Evolutionary conservation across 2,113 vertebrate species (phyloP).

Genomic region (Orycteropus afer): DNA sequence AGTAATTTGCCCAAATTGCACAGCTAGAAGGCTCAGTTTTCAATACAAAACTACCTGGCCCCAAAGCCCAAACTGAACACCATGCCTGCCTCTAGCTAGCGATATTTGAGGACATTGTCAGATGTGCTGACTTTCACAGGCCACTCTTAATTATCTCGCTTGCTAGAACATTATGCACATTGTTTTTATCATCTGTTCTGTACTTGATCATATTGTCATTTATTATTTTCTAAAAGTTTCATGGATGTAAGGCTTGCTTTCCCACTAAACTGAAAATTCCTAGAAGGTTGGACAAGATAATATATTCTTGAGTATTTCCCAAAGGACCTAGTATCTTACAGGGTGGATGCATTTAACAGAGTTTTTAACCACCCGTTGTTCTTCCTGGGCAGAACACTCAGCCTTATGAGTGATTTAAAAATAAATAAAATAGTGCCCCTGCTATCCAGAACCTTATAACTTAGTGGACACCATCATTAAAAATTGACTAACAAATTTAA

Average conservation of each 20-base stretch:
- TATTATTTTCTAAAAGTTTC: slow-evolving; percentile 55
- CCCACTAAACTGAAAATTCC: slow-evolving; percentile 49
- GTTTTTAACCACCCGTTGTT: slow-evolving; percentile 23
- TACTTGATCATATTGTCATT: slow-evolving; percentile 50
- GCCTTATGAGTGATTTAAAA: neutral
- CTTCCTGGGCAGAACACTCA: neutral
- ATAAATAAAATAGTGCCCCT: neutral
- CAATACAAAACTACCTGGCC: neutral
- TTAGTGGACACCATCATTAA: neutral
- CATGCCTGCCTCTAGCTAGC: neutral
- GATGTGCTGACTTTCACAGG: accelerated
- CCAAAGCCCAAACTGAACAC: neutral
- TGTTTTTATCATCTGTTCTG: neutral
- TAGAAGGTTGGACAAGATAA: slow-evolving; percentile 29
- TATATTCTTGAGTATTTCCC: slow-evolving; percentile 41
- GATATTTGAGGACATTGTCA: neutral
- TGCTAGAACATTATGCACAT: neutral
- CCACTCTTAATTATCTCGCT: neutral
- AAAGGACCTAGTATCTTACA: neutral
- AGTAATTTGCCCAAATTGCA: neutral
- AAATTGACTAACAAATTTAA: neutral
- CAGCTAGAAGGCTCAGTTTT: neutral
- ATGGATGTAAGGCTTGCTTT: slow-evolving; percentile 24
- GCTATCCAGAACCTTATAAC: neutral
- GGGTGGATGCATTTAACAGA: neutral